Evolutionary conservation across 1,140 invertebrate genomes (phyloP).

Genomic region (Calliphora vicina): DNA sequence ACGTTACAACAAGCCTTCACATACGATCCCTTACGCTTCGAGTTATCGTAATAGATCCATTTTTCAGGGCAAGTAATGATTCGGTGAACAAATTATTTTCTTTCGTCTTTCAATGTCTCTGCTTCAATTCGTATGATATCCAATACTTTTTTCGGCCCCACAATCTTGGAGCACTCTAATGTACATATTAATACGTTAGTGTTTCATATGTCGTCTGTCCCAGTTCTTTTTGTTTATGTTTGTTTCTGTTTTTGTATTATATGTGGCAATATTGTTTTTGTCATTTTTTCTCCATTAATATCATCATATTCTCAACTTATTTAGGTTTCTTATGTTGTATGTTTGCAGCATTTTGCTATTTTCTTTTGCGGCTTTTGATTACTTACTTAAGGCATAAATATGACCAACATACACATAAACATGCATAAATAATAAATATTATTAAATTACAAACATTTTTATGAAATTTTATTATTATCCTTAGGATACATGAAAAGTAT

Average conservation of each 20-base stretch:
- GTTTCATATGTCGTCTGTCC: not conserved
- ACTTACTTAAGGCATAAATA: not conserved
- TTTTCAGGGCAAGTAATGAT: too few relatives aligned
- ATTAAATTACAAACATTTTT: constrained; percentile 10
- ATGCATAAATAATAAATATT: constrained; percentile 10
- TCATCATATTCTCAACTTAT: not conserved
- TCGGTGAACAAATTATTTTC: too few relatives aligned
- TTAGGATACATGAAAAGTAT: not conserved
- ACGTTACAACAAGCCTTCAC: too few relatives aligned
- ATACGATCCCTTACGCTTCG: too few relatives aligned
- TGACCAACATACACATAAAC: not conserved
- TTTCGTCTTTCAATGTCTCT: too few relatives aligned
- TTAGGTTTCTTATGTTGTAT: not conserved
- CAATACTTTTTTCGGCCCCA: too few relatives aligned
- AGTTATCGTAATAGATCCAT: too few relatives aligned
- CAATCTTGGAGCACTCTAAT: too few relatives aligned
- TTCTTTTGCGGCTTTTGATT: constrained; percentile 4
- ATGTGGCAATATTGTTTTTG: constrained; percentile 21
- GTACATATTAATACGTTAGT: too few relatives aligned
- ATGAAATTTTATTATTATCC: constrained; percentile 11
- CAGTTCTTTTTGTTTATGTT: too few relatives aligned
- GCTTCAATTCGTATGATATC: too few relatives aligned
- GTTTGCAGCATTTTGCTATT: not conserved
- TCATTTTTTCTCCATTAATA: constrained; percentile 26
- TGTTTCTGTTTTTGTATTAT: not conserved